These are phyloP conservation scores for Cottoperca gobio DNA, from an alignment of 2,797 vertebrate species.

Conservation along the genomic window DNA sequence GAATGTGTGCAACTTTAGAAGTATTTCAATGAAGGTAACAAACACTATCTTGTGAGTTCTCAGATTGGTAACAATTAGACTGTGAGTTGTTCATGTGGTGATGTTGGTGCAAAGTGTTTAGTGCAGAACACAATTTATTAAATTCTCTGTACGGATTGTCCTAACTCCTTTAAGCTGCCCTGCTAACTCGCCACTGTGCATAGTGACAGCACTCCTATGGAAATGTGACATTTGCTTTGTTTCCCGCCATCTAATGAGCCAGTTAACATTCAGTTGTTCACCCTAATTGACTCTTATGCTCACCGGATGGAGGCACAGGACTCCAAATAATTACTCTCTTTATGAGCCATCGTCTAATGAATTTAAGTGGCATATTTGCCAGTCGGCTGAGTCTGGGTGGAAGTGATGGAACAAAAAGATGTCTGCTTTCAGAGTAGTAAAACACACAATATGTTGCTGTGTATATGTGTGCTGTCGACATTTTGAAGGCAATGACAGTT, in stretches of 20 bases:
- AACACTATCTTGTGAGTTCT: neutral
- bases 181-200: constrained; percentile 32
- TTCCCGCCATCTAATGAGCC: constrained; percentile 83
- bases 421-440: constrained; percentile 22
- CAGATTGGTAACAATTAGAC: neutral
- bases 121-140: constrained; percentile 11
- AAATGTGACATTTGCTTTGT: constrained; percentile 86
- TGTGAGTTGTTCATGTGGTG: neutral
- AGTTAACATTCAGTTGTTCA: constrained; percentile 86
- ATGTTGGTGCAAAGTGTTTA: constrained; percentile 6
- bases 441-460: constrained; percentile 7
- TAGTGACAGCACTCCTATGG: constrained; percentile 64
- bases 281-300: constrained; percentile 83
- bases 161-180: neutral
- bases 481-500: constrained; percentile 5
- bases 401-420: constrained; percentile 54
- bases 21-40: neutral
- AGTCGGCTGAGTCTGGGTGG: constrained; percentile 58
- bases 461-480: constrained; percentile 2
- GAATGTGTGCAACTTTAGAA: neutral
- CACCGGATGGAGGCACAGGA: constrained; percentile 79
- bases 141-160: constrained; percentile 11
- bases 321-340: constrained; percentile 82
- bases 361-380: constrained; percentile 81
- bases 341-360: constrained; percentile 80